Evolutionary conservation across 2,113 vertebrate genomes (phyloP).

Genomic region (Illadopsis cleaveri): DNA sequence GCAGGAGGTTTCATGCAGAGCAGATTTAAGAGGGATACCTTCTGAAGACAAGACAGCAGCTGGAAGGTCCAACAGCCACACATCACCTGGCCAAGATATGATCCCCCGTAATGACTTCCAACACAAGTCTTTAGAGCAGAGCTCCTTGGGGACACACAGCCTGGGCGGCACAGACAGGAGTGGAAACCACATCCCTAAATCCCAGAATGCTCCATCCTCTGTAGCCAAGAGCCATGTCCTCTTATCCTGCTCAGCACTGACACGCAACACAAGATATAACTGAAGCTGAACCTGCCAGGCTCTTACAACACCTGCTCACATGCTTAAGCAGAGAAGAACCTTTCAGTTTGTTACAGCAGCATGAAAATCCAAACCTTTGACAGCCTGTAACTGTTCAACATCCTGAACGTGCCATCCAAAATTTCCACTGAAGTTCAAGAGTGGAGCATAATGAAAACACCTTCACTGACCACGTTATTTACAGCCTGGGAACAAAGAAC

Average conservation of each 20-base stretch:
- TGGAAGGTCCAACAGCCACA: background rate
- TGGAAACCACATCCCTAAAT: background rate
- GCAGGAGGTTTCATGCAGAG: background rate
- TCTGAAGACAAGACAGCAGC: background rate
- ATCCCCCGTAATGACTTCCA: background rate
- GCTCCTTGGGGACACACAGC: background rate
- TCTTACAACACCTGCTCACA: background rate
- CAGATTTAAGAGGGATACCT: background rate
- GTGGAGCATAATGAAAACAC: background rate
- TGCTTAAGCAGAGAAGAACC: background rate
- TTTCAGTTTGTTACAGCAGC: background rate
- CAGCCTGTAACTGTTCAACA: background rate
- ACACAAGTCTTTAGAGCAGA: background rate
- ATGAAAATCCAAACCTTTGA: background rate
- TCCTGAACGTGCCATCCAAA: background rate
- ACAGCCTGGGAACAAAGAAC: constrained; percentile 22
- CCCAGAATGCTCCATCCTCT: background rate
- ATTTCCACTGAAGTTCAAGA: background rate
- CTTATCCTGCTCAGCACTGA: background rate
- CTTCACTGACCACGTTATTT: background rate
- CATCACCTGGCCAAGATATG: background rate
- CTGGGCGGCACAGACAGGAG: background rate
- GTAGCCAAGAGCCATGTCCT: background rate
- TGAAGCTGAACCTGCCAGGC: background rate
- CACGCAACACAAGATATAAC: background rate